Evolutionary conservation across 37 sponge, comb jelly and placozoan genomes (phyloP).

Genomic region (Ephydatia muelleri): DNA sequence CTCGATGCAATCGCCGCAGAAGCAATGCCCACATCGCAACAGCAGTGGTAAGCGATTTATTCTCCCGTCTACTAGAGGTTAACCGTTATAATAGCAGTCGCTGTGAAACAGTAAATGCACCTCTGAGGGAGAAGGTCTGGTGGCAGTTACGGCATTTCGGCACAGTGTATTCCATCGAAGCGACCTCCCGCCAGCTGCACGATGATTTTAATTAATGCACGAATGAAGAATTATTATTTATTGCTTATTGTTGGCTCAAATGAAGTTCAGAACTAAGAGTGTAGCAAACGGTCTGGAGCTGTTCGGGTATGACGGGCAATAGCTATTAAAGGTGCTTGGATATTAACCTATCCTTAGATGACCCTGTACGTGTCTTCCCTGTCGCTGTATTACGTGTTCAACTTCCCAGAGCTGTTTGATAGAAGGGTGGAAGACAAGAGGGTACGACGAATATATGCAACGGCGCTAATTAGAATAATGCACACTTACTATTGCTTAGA

Average conservation of each 20-base stretch:
- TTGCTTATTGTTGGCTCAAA: neutral
- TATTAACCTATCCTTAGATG: constrained; percentile 54
- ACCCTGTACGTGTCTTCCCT: constrained; percentile 81
- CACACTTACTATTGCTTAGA: too few species aligned
- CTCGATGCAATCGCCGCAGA: constrained; percentile 38
- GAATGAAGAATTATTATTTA: neutral
- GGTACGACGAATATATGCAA: constrained; percentile 38
- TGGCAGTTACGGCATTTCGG: constrained; percentile 32
- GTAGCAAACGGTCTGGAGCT: constrained; percentile 67
- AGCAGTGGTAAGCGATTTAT: constrained; percentile 23
- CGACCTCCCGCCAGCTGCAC: neutral
- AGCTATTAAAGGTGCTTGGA: constrained; percentile 8
- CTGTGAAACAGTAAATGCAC: neutral
- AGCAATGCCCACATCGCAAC: constrained; percentile 48
- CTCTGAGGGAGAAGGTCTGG: constrained; percentile 2
- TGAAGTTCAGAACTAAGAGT: neutral
- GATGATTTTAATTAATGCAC: neutral
- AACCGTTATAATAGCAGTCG: neutral
- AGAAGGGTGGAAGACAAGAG: constrained; percentile 52
- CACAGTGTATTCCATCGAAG: neutral
- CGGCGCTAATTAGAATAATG: neutral
- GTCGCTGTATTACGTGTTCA: constrained; percentile 81
- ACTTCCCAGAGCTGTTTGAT: constrained; percentile 53
- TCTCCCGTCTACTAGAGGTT: neutral
- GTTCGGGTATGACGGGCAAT: too few species aligned